Base-by-base conservation (phyloP, 2,888 invertebrate species). In the Bellardia pandia region DNA sequence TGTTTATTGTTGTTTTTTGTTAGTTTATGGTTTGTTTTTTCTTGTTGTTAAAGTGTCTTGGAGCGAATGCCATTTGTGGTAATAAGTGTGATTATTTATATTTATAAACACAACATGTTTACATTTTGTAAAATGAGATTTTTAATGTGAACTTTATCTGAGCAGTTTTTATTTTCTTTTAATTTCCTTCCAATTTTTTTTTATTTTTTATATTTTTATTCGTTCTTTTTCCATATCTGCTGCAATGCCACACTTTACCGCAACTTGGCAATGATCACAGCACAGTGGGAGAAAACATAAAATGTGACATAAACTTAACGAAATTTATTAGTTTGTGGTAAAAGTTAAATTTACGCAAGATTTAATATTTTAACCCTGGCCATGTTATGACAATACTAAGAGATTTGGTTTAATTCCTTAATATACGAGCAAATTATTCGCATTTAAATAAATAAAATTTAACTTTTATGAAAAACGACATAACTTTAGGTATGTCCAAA, bases 111-210 rank as follows among this genome's bases (percentile, higher is more conserved):
- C 90, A 91, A 92, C 92, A 91, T 91, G 92, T 92, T 92, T 91
- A 92, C 92, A 92, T 92, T 92, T 92, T 93, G 92, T 93, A 92
- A 92, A 92, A 93, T 91, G 92, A 92, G 92, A 92, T 90, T 92
- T 90, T 92, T 92, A 92, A 93, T 92, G 93, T 92, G 92, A 91
- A 92, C 91, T 92, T 92, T 93, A 93, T 92, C 92, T 88, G 88
- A 68, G 40, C 56, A 71, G 58, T 80, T 86, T 86, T 88, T 85
- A 82, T 87, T 86, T 84, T 78, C 71, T 81, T 87, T 86, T 81
- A 78, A 85, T 85, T 88, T 78, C 66, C 51, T 64, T 66, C 56
- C 4, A 81, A 60, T 30, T 53, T 53, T 82, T 85, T 58, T 58
- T 3, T n/a, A n/a, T n/a, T 58, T 60, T 71, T 16, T 51, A 23